A percentile compares a stretch with the other conserved stretches of the same genome.
Conservation (phyloP, 1,140 invertebrate genomes). For the Chionoecetes opilio region DNA sequence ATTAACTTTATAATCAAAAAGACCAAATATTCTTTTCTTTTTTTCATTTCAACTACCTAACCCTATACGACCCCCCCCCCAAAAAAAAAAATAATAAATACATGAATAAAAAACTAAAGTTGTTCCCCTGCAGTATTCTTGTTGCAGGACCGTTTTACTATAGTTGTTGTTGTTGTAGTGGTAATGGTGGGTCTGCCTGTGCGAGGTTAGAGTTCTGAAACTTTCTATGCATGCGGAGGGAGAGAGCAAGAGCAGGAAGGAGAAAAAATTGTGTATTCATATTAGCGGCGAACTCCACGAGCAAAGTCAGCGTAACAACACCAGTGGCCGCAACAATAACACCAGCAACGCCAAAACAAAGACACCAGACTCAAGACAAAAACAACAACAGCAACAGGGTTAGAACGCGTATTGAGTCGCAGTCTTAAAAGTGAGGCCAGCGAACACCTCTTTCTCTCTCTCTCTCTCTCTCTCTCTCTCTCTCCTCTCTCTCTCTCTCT, state of each 20-base stretch:
- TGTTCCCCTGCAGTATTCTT: too few relatives aligned
- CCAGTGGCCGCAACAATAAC: not conserved
- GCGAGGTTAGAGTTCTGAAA: too few relatives aligned
- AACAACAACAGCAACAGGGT: constrained; percentile 17
- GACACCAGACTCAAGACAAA: not conserved
- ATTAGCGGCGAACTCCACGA: not conserved
- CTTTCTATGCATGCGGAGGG: not conserved
- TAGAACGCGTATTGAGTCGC: not conserved
- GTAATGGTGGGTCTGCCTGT: too few relatives aligned
- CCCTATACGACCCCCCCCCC: too few relatives aligned
- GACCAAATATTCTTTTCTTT: too few relatives aligned
- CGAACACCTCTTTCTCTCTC: not conserved
- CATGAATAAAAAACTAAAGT: too few relatives aligned
- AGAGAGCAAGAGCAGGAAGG: not conserved
- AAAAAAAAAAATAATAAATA: too few relatives aligned
- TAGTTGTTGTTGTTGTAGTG: too few relatives aligned
- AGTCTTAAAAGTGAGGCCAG: constrained; percentile 11
- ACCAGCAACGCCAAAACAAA: not conserved
- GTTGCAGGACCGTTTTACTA: too few relatives aligned
- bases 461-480: constrained; percentile 27
- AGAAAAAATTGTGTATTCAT: too few relatives aligned
- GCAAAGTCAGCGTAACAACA: not conserved
- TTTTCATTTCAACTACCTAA: too few relatives aligned
- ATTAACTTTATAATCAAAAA: too few relatives aligned
- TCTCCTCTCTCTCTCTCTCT: constrained; percentile 2